These are phyloP conservation scores for Menura novaehollandiae DNA, from an alignment of 2,113 vertebrate species.

Conservation along the genomic window DNA sequence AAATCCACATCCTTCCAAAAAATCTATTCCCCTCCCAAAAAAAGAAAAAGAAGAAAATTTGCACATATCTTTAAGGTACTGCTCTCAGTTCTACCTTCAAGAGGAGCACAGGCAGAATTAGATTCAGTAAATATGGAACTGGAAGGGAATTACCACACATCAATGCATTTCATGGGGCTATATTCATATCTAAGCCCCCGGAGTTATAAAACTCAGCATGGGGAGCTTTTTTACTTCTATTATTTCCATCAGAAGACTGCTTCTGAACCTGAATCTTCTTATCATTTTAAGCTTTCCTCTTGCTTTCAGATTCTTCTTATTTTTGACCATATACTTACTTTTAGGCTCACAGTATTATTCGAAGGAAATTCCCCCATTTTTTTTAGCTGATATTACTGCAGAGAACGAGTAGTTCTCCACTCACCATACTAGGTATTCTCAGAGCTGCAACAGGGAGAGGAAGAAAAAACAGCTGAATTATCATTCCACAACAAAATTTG, in stretches of 20 bases:
- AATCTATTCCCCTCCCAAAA: fast-evolving
- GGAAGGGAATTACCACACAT: background rate
- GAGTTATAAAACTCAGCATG: background rate
- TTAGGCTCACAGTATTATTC: background rate
- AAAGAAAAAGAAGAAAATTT: background rate
- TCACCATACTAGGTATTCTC: background rate
- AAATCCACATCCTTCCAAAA: fast-evolving
- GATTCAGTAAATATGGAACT: background rate
- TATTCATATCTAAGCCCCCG: background rate
- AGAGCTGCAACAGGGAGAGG: background rate
- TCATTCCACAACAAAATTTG: background rate
- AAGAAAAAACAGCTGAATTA: background rate
- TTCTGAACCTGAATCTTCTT: background rate
- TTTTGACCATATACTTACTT: background rate
- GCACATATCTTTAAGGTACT: background rate
- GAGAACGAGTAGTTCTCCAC: background rate
- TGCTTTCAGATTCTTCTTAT: background rate
- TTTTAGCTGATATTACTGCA: background rate
- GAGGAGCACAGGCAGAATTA: background rate
- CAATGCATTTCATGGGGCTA: background rate
- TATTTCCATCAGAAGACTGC: background rate
- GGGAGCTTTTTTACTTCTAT: background rate
- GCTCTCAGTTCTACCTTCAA: background rate
- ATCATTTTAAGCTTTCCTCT: background rate
- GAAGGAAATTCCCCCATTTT: background rate